Evolutionary conservation across 2,113 vertebrate species (phyloP).

Genomic region (Etheostoma spectabile): DNA sequence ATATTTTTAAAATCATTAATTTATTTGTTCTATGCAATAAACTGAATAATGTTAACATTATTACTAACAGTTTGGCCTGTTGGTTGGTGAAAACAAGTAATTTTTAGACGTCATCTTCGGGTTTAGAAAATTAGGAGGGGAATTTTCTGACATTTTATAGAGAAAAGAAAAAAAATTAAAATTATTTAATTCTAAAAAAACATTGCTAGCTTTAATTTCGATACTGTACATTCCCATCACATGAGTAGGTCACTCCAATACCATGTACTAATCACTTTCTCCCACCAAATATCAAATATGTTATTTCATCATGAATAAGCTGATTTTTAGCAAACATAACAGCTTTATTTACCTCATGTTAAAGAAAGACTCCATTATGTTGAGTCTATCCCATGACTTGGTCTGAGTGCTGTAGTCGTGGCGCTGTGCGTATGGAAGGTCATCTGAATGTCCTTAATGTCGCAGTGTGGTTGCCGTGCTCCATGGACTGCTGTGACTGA

Average conservation of each 20-base stretch:
- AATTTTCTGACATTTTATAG: background rate
- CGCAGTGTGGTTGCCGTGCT: constrained; percentile 31
- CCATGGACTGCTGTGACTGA: constrained; percentile 28
- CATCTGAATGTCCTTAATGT: constrained; percentile 51
- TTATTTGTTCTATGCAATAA: too few species aligned
- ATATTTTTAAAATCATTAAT: background rate
- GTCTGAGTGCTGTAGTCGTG: constrained; percentile 3
- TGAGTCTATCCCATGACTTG: background rate
- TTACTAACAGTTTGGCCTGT: too few species aligned
- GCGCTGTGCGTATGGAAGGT: constrained; percentile 35
- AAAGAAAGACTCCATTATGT: background rate
- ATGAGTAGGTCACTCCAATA: background rate
- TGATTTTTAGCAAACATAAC: background rate
- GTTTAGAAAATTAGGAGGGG: background rate
- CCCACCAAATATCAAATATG: background rate
- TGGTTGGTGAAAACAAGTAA: too few species aligned
- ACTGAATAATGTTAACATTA: too few species aligned
- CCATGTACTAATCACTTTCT: background rate
- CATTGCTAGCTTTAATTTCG: background rate
- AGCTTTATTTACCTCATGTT: background rate
- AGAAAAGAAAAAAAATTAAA: background rate
- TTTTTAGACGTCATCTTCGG: background rate
- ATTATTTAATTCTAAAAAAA: background rate
- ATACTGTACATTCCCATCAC: background rate
- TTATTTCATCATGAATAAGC: background rate